Base-by-base conservation (phyloP, 2,113 vertebrate species). In the Phasianus colchicus region DNA sequence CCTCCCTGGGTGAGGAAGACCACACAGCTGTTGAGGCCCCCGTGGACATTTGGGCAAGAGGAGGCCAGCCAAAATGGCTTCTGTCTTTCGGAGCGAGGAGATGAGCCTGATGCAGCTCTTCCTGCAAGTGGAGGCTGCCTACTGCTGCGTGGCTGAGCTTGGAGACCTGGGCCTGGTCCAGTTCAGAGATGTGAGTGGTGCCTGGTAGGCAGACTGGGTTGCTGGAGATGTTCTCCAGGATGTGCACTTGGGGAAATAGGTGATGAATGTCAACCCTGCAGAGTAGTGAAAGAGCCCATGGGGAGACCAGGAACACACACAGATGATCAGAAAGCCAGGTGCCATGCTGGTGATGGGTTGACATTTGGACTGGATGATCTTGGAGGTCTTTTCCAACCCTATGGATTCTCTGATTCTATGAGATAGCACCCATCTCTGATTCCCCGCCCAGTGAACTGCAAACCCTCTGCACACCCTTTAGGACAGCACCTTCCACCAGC, bases 91-190 rank as follows among this genome's bases (percentile, higher is more conserved):
- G 27, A 98, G 98, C 0, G 98, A 98, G 95, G 98, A 98, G 95
- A 98, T 98, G 98, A 97, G 95, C 61, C 38, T 98, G 86, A 97
- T 96, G 18, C 98, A 98, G 55, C 96, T 98, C 29, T 98, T 98
- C 45, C 97, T 98, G 25, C 98, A 98, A 89, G 98, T 97, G 89
- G 98, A 98, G 67, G 98, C 98, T 70, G 98, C 98, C 1, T 98
- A 98, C 45, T 98, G 98, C 96, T 98, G 98, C 1, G 97, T 98
- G 20, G 97, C 98, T 0, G 98, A 98, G 94, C 98, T 98, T 0
- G 98, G 98, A 29, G 98, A 98, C 71, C 97, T 98, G 50, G 98
- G 98, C 10, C 88, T 98, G 91, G 98, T 98, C 57, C 98, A 98
- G 88, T 98, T 98, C 94, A 96, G 98, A 96, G 98, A 98, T 5